phyloP scores from a whole-genome alignment of 2,113 vertebrate species.

The Aspidoscelis tigris region DNA sequence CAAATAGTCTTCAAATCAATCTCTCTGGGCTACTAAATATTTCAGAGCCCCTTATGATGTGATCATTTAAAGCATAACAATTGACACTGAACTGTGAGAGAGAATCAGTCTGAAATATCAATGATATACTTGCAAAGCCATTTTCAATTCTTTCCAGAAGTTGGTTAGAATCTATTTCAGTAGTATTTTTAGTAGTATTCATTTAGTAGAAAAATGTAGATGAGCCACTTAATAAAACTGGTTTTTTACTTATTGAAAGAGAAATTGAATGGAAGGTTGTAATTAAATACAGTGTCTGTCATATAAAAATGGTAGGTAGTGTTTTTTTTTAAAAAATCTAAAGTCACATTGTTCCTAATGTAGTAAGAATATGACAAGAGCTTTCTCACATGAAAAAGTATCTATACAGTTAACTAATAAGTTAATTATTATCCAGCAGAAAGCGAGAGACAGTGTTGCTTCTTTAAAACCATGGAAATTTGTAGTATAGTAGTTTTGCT shows the following conservation, averaged over 20 bases:
- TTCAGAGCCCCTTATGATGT: slow-evolving; percentile 34
- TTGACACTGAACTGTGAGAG: slow-evolving; percentile 34
- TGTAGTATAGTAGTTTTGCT: slow-evolving; percentile 37
- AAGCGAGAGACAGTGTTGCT: slow-evolving; percentile 1
- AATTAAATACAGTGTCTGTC: neutral
- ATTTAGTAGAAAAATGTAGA: neutral
- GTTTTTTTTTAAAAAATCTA: slow-evolving; percentile 26
- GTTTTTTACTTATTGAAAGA: neutral
- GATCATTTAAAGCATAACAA: slow-evolving; percentile 22
- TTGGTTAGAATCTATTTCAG: slow-evolving; percentile 20
- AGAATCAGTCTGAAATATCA: slow-evolving; percentile 27
- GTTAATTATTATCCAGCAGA: slow-evolving; percentile 10
- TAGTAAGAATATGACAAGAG: slow-evolving; percentile 34
- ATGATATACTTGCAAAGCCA: slow-evolving; percentile 1
- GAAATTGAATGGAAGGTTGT: neutral
- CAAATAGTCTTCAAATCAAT: neutral
- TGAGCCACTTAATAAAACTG: accelerated
- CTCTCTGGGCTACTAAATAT: slow-evolving; percentile 1
- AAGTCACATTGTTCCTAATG: slow-evolving; percentile 15
- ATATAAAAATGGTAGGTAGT: neutral
- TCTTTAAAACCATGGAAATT: slow-evolving; percentile 36
- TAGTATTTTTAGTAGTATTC: neutral
- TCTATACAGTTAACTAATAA: slow-evolving; percentile 17
- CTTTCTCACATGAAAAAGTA: slow-evolving; percentile 16
- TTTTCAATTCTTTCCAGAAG: neutral